Evolutionary conservation across 2,888 invertebrate genomes (phyloP).

Genomic region (Drosophila prostipennis): DNA sequence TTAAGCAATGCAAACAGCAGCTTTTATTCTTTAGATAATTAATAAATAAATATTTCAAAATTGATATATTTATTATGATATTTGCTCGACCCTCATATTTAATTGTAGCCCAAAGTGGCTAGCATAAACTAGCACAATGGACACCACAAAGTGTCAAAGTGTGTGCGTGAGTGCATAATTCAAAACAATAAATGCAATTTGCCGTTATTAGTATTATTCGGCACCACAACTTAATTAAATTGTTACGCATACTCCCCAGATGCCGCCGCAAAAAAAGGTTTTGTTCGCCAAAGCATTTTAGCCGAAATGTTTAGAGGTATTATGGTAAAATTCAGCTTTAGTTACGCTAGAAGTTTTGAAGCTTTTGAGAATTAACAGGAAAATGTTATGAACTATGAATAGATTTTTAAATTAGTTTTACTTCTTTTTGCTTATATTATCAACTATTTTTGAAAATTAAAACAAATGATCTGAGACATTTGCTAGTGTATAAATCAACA

Average conservation of each 20-base stretch:
- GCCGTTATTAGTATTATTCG: conserved; percentile 43
- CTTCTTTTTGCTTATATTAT: no score
- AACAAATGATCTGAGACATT: no score
- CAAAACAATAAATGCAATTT: conserved; percentile 68
- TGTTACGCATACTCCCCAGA: conserved; percentile 61
- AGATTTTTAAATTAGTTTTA: no score
- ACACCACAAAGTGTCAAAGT: conserved; percentile 41
- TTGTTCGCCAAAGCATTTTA: conserved; percentile 37
- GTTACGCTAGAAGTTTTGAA: no score
- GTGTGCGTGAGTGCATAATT: conserved; percentile 55
- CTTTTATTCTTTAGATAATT: conserved; percentile 15
- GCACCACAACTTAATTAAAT: conserved; percentile 78
- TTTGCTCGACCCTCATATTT: conserved; percentile 21
- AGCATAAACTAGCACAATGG: conserved; percentile 12
- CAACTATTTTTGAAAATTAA: no score
- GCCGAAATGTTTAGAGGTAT: not conserved
- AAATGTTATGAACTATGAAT: no score
- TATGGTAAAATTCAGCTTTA: not conserved
- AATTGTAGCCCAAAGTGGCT: conserved; percentile 6
- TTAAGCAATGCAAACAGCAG: conserved; percentile 24
- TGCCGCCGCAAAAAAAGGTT: conserved; percentile 8
- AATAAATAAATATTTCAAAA: conserved; percentile 37
- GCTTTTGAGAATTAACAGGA: no score
- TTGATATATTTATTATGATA: conserved; percentile 21
- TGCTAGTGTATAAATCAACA: no score